A percentile compares a stretch with the other conserved stretches of the same genome.
These are phyloP conservation scores for Monodelphis domestica DNA, from an alignment of 2,797 vertebrate species.

Conservation along the genomic window DNA sequence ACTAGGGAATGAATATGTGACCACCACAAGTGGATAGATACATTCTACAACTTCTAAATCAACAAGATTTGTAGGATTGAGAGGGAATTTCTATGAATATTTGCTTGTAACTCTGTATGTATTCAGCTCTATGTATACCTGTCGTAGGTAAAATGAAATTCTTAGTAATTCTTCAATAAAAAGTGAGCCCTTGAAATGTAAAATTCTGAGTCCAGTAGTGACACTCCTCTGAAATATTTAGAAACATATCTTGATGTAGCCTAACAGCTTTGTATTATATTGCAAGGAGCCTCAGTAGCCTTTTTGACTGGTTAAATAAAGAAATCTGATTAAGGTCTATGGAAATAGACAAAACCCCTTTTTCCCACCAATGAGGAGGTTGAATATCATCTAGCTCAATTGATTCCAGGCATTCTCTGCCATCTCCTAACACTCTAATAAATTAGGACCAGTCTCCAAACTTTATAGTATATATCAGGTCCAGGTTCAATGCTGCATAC, in stretches of 20 bases:
- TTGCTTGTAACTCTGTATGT: neutral
- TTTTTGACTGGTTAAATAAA: too few relatives aligned
- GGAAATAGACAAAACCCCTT: too few relatives aligned
- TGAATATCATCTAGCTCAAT: too few relatives aligned
- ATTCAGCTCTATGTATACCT: neutral
- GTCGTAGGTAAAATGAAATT: neutral
- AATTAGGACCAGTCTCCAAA: neutral
- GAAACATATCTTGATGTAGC: neutral
- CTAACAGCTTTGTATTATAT: too few relatives aligned
- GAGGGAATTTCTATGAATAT: neutral
- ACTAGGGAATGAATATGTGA: neutral
- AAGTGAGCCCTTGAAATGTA: neutral
- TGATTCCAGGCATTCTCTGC: neutral
- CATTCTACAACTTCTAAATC: neutral
- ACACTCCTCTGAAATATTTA: neutral
- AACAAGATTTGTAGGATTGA: neutral
- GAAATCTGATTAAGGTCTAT: too few relatives aligned
- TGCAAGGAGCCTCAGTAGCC: too few relatives aligned
- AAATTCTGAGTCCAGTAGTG: neutral
- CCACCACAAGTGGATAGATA: neutral
- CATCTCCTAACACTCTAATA: neutral
- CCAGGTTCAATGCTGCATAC: neutral
- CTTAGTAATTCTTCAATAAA: neutral
- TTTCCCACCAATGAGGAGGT: too few relatives aligned
- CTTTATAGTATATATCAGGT: neutral